phyloP scores from a whole-genome alignment of 2,113 vertebrate species.

The Apteryx mantelli region DNA sequence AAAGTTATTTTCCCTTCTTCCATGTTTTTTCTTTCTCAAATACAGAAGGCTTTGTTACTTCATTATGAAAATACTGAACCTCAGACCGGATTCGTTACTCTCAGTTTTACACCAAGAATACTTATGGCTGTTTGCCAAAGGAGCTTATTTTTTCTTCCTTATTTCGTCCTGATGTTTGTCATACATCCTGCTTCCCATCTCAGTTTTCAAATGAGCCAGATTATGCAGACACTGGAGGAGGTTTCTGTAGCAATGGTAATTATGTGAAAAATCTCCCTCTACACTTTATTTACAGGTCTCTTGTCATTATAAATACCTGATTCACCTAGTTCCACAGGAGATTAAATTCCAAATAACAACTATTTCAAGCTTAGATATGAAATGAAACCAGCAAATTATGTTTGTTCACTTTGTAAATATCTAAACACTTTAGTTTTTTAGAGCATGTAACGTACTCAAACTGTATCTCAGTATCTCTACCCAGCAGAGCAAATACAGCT shows the following conservation, averaged over 20 bases:
- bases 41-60: neutral
- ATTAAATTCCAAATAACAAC: neutral
- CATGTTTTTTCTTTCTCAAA: neutral
- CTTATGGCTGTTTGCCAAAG: neutral
- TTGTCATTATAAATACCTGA: neutral
- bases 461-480: neutral
- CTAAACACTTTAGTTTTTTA: neutral
- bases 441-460: neutral
- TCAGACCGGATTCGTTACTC: neutral
- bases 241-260: neutral
- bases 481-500: neutral
- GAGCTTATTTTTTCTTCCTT: neutral
- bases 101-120: neutral
- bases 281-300: neutral
- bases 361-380: neutral
- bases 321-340: neutral
- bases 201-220: neutral
- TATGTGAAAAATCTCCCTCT: neutral
- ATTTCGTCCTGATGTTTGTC: neutral
- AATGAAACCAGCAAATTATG: neutral
- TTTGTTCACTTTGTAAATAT: neutral
- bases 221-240: neutral
- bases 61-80: neutral
- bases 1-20: neutral
- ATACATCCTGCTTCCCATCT: neutral